Conservation (phyloP, 2,797 vertebrate species). For the Melanotaenia trifasciata region DNA sequence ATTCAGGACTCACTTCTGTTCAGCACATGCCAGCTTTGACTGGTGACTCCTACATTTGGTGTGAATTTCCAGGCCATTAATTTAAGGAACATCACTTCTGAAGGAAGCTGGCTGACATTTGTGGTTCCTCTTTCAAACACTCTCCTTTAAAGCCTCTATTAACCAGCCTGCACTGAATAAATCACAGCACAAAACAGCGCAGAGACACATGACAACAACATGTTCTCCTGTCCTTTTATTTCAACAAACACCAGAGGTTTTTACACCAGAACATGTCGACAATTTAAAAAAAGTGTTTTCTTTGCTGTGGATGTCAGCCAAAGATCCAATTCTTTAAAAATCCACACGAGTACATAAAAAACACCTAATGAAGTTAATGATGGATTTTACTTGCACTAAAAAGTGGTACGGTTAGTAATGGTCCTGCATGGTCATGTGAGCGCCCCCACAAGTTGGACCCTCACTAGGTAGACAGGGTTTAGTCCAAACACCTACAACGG, state of each 20-base stretch:
- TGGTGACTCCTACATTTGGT: slow-evolving; percentile 69
- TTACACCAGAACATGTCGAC: slow-evolving; percentile 26
- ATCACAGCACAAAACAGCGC: slow-evolving; percentile 35
- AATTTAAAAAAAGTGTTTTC: not conserved
- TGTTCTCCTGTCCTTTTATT: slow-evolving; percentile 52
- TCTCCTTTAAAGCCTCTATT: slow-evolving; percentile 61
- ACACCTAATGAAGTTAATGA: not conserved
- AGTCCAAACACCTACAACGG: no score
- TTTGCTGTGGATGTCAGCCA: not conserved
- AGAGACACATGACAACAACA: slow-evolving; percentile 53
- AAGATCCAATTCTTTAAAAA: not conserved
- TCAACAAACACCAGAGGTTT: slow-evolving; percentile 16
- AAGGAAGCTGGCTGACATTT: slow-evolving; percentile 66
- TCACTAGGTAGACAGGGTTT: no score
- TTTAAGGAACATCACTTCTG: slow-evolving; percentile 67
- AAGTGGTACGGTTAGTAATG: no score
- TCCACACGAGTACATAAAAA: not conserved
- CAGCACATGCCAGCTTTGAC: slow-evolving; percentile 65
- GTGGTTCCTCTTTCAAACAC: slow-evolving; percentile 70
- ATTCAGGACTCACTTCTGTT: slow-evolving; percentile 54
- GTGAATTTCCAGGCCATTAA: slow-evolving; percentile 76
- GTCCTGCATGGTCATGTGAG: no score
- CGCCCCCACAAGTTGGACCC: no score
- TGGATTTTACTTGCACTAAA: not conserved
- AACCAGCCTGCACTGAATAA: slow-evolving; percentile 48